phyloP scores from a whole-genome alignment of 2,888 invertebrate species.

The Machimus rusticus region DNA sequence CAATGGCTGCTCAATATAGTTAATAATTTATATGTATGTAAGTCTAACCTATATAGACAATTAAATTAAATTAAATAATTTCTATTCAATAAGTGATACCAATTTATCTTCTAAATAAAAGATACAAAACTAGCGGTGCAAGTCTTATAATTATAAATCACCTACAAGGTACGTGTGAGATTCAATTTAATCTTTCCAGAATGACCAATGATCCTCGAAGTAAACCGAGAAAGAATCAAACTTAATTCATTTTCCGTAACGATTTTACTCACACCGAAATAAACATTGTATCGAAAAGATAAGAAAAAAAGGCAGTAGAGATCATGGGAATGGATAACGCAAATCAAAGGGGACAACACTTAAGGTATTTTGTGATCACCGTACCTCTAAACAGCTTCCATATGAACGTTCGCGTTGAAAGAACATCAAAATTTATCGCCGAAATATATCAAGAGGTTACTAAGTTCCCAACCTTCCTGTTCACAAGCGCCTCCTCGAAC shows the following conservation, averaged over 20 bases:
- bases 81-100: background rate
- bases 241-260: background rate
- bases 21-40: no score
- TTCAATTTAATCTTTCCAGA: background rate
- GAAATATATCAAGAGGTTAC: constrained; percentile 26
- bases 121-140: background rate
- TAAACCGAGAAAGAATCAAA: background rate
- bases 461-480: background rate
- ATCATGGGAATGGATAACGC: constrained; percentile 14
- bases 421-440: constrained; percentile 35
- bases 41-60: no score
- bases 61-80: background rate
- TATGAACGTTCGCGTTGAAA: constrained; percentile 12
- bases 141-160: background rate
- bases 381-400: constrained; percentile 23
- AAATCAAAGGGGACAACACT: background rate
- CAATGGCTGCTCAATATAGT: no score
- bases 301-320: background rate
- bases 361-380: background rate
- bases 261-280: background rate
- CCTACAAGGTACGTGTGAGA: background rate
- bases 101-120: background rate
- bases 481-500: background rate
- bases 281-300: background rate
- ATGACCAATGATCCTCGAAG: constrained; percentile 1